These are phyloP conservation scores for Podocnemis expansa DNA, from an alignment of 2,113 vertebrate genomes.

Conservation along the genomic window DNA sequence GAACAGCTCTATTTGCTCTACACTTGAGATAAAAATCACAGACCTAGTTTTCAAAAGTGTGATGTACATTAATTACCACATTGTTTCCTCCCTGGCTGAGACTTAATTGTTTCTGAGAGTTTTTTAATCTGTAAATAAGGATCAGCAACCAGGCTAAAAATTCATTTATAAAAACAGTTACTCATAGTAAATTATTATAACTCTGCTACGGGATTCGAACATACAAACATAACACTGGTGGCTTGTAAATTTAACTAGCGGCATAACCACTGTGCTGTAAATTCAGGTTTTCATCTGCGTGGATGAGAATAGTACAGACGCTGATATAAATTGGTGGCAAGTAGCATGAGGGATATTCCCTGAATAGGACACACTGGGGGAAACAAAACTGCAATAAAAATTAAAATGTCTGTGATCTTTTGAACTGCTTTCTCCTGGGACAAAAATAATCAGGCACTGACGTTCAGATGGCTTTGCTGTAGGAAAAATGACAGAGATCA, in stretches of 20 bases:
- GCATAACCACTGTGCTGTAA: neutral
- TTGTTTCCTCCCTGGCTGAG: neutral
- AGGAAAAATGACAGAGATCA: slow-evolving; percentile 18
- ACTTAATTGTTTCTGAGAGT: neutral
- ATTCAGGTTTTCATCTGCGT: neutral
- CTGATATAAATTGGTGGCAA: neutral
- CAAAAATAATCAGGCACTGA: neutral
- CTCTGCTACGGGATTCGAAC: neutral
- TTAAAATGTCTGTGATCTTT: neutral
- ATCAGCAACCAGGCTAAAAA: neutral
- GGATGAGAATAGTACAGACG: neutral
- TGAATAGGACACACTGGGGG: neutral
- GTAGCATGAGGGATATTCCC: neutral
- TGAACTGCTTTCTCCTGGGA: neutral
- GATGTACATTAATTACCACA: neutral
- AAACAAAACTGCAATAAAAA: neutral
- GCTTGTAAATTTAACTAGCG: neutral
- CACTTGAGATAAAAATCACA: neutral
- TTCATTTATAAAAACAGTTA: neutral
- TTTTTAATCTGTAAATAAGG: neutral
- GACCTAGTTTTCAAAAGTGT: neutral
- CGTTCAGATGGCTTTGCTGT: neutral
- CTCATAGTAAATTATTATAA: neutral
- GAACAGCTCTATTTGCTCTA: neutral
- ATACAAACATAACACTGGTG: neutral